phyloP scores from a whole-genome alignment of 2,888 invertebrate species.

The Sphaerophoria taeniata region DNA sequence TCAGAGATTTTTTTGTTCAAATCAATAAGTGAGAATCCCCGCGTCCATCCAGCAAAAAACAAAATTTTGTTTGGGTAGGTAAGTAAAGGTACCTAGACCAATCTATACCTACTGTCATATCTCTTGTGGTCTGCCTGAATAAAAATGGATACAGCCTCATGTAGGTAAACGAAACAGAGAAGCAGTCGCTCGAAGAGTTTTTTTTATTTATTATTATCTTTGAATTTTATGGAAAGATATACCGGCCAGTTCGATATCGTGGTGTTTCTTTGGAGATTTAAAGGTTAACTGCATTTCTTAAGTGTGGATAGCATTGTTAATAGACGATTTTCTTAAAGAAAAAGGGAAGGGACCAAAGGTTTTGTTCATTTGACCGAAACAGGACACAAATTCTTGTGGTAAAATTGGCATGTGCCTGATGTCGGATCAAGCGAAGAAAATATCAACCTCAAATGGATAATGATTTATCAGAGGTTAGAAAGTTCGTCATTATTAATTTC shows the following conservation, averaged over 20 bases:
- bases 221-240: too few species aligned
- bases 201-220: too few species aligned
- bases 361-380: constrained; percentile 65
- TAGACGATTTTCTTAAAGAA: constrained; percentile 8
- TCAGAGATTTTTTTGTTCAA: constrained; percentile 51
- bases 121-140: too few species aligned
- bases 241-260: too few species aligned
- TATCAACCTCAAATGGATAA: neutral
- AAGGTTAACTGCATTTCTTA: neutral
- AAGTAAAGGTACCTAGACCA: constrained; percentile 18
- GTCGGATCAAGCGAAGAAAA: constrained; percentile 20
- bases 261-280: neutral
- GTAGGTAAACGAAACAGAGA: neutral
- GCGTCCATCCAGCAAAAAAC: constrained; percentile 48
- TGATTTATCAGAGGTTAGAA: neutral
- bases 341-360: constrained; percentile 10
- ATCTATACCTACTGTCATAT: constrained; percentile 7
- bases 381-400: constrained; percentile 36
- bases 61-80: constrained; percentile 33
- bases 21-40: constrained; percentile 1
- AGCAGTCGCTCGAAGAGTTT: constrained; percentile 50
- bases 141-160: too few species aligned
- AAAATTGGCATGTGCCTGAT: constrained; percentile 78
- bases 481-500: too few species aligned
- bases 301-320: neutral